Evolutionary conservation across 2,888 invertebrate genomes (phyloP), one percentile per base, ranked within the genome.

Genomic region (Agrochola lychnidis): DNA sequence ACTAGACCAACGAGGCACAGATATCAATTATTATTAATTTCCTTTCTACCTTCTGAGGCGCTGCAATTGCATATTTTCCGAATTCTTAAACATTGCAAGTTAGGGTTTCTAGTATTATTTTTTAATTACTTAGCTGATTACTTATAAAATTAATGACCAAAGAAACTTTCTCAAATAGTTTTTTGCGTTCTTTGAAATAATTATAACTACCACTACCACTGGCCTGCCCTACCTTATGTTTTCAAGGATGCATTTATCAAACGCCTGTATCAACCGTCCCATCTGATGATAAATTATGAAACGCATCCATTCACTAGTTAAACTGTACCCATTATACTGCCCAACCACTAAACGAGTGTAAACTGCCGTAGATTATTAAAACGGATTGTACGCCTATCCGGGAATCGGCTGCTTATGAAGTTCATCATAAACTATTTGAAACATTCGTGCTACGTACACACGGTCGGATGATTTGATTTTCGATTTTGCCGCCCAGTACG

Each of bases 201-300:
- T 16, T 48, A 22, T 14, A 70, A 19, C 0, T 40, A 42, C 61
- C 7, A 19, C 0, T 40, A 42, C 61, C 7, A 25, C 56, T 22
- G 1, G 53, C 61, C 66, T 66, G 0, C 85, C 86, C 82, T 82
- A 78, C 4, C 25, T 12, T 2, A 16, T 19, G 53, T 68, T 16
- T 71, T 78, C 64, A 45, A 56, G 68, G 30, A 78, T 42, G 72
- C 76, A 90, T 89, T 87, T 90, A 91, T 90, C 86, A 89, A 80
- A 62, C 74, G 70, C 73, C 75, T 78, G 80, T 81, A 86, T 89
- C 88, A 80, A 80, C 81, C 78, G 79, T 69, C 30, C 68, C 87
- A 92, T 91, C 91, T 89, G 91, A 90, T 91, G 90, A 91, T 93
- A 91, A 93, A 89, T 90, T 92, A 93, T 90, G 87, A 90, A 90